Base-by-base conservation (phyloP, 2,888 invertebrate species). In the Corythucha ciliata region DNA sequence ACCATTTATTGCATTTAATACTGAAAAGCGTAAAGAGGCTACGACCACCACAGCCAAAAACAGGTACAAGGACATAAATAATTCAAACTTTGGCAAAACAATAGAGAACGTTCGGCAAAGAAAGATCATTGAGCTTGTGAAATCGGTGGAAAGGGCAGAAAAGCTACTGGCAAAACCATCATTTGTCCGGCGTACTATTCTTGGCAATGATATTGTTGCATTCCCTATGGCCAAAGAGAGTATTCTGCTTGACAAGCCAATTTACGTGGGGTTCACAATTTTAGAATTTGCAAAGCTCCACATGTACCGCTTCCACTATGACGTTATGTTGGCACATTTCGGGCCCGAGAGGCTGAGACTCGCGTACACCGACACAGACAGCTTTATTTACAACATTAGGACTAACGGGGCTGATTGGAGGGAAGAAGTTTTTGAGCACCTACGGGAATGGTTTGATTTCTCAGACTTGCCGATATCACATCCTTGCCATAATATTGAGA, bases 1-100 rank as follows among this genome's bases (percentile, higher is more conserved):
- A 47, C 41, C 51, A 34, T 62, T 62, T 53, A 58, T 64, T 25
- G 54, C 57, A 48, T 50, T 60, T 41, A 61, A 56, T 42, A 55
- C 12, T 37, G 14, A 12, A 20, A 10, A 20, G 8, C 20, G 41
- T 8, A 21, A 18, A 14, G 20, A 8, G 8, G 41, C 41, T 12
- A 20, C 41, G 14, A 21, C 21, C 14, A 25, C 21, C 10, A 24
- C 25, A 12, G 41, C 21, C 12, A 40, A 12, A 29, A 10, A 29
- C 10, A 10, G 12, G 12, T 29, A 10, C 12, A 29, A 29, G 12
- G 10, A 10, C 10, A 29, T 29, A 12, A 29, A 29, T 12, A 29
- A 29, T 12, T 10, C 29, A 29, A 29, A 10, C 10, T 29, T 18
- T 22, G 41, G 41, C 14, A 40, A 40, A 3, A 18, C 12, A 12